These are phyloP conservation scores for Poeciliopsis gracilis DNA, from an alignment of 2,797 vertebrate genomes.

Conservation along the genomic window DNA sequence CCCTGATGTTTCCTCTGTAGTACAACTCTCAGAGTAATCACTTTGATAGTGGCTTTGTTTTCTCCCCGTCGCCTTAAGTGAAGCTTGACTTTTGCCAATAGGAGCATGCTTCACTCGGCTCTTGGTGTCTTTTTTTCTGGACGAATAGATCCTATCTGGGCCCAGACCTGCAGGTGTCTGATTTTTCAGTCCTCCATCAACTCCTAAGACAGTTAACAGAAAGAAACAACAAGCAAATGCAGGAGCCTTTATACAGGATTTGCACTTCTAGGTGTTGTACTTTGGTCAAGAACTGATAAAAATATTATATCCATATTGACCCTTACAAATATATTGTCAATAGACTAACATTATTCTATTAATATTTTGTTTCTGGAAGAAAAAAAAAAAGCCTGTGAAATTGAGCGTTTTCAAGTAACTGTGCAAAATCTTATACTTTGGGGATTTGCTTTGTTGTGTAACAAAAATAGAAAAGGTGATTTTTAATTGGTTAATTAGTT, in stretches of 20 bases:
- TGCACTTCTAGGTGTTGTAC: neutral
- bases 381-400: neutral
- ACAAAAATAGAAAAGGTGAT: neutral
- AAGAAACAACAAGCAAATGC: constrained; percentile 1
- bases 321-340: neutral
- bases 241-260: neutral
- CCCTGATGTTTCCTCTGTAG: constrained; percentile 25
- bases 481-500: neutral
- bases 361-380: neutral
- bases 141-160: constrained; percentile 38
- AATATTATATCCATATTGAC: neutral
- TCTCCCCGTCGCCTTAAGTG: constrained; percentile 40
- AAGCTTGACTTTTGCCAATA: constrained; percentile 30
- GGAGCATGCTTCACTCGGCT: constrained; percentile 30
- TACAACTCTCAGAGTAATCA: constrained; percentile 16
- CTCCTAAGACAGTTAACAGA: constrained; percentile 69
- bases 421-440: neutral
- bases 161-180: constrained; percentile 58
- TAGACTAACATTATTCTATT: neutral
- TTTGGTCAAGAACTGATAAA: neutral
- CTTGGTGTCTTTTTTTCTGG: constrained; percentile 52
- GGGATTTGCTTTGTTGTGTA: neutral
- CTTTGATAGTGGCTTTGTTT: constrained; percentile 37
- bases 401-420: neutral
- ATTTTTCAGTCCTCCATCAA: constrained; percentile 72